Evolutionary conservation across 2,888 invertebrate species (phyloP).

Genomic region (Tachina lurida): DNA sequence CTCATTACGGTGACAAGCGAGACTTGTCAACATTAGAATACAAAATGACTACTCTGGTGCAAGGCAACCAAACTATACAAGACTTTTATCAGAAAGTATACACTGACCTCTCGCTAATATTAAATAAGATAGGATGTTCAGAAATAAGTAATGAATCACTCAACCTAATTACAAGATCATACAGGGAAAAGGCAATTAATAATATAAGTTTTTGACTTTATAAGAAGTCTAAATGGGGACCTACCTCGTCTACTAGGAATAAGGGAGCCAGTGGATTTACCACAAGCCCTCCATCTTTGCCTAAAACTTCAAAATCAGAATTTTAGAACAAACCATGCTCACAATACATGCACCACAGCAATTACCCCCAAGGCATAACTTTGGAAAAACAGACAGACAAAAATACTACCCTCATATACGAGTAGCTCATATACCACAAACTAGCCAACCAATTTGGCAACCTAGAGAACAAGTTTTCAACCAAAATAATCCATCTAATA

Average conservation of each 20-base stretch:
- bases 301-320: no score
- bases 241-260: neutral
- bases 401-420: neutral
- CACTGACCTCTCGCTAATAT: constrained; percentile 24
- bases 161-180: neutral
- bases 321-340: no score
- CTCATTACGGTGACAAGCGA: no score
- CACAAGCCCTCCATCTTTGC: no score
- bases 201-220: no score
- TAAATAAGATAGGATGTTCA: constrained; percentile 5
- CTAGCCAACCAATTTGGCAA: neutral
- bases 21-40: no score
- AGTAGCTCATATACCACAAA: constrained; percentile 11
- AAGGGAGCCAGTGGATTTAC: no score
- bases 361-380: neutral
- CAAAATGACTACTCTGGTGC: no score
- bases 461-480: neutral
- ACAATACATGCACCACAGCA: neutral
- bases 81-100: neutral
- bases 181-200: constrained; percentile 16
- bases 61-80: no score
- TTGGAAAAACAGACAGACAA: neutral
- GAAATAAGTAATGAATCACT: neutral
- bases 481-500: no score
- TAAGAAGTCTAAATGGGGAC: constrained; percentile 23